Evolutionary conservation across 2,888 invertebrate species (phyloP), one percentile per base, ranked within the genome.

Genomic region (Philhelius pedissequus): DNA sequence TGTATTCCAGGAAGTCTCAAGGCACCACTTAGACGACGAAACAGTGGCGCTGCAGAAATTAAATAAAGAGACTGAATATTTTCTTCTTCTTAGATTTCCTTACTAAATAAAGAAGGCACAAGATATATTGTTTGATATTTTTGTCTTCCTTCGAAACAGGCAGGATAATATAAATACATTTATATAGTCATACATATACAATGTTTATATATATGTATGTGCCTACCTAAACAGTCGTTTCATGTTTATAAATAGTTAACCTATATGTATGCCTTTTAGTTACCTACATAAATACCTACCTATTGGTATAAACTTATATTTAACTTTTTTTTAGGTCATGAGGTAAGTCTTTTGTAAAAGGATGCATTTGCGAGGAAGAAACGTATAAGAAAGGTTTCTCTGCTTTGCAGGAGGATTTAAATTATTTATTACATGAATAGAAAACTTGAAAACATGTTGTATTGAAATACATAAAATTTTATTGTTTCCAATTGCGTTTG

Each of bases 1-100:
- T 8, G 25, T 50, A 30, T 56, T 43, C 27, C 45, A 70, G 69
- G 77, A 77, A 77, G 60, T 70, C 69, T 70, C 69, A 60, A 62
- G 77, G 77, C 77, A 77, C 77, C 77, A 77, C 77, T 77, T 77
- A 70, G 68, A 68, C 68, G 58, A 60, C 58, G 50, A 40, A 32
- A 62, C 38, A 50, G 38, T 50, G 58, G 76, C 58, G 68, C 58
- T 76, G 50, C 38, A 60, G 68, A 76, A 69, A 58, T 75, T 48
- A 68, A 54, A 66, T 40, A 58, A 50, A 68, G 13, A 43, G 22
- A 43, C 56, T 15, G 22, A 69, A 60, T 52, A 52, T 69, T 38
- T 60, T 43, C 69, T 76, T 48, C 43, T 45, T 48, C 64, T 64
- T 20, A 35, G 64, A 64, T 48, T 64, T 64, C 18, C 64, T 38